Conservation (phyloP, 2,888 invertebrate species). For the Chrysomela aeneicollis region DNA sequence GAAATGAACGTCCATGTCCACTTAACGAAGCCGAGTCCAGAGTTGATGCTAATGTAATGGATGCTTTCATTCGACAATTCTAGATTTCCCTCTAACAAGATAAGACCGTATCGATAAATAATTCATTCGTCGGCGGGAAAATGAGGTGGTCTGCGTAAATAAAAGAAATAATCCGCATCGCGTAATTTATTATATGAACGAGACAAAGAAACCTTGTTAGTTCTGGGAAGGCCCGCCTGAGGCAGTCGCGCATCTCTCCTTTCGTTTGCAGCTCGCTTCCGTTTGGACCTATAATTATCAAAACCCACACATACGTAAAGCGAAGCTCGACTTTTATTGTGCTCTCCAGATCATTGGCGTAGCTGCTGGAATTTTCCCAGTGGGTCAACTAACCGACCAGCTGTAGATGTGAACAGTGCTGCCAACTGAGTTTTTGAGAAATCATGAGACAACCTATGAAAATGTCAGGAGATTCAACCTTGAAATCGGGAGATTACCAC, state of each 20-base stretch:
- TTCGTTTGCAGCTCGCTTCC: slow-evolving; percentile 48
- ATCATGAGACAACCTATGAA: too few species aligned
- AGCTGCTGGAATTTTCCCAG: slow-evolving; percentile 37
- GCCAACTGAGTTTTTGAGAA: too few species aligned
- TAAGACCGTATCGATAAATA: background rate
- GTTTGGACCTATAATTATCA: slow-evolving; percentile 59
- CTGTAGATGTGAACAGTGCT: too few species aligned
- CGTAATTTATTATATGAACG: slow-evolving; percentile 51
- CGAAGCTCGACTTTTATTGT: slow-evolving; percentile 36
- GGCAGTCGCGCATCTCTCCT: slow-evolving; percentile 37
- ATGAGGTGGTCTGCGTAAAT: slow-evolving; percentile 22
- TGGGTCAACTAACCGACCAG: too few species aligned
- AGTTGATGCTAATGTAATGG: background rate
- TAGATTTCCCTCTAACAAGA: background rate
- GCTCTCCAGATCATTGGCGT: too few species aligned
- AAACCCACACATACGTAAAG: slow-evolving; percentile 53
- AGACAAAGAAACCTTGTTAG: slow-evolving; percentile 59
- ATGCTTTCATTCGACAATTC: background rate
- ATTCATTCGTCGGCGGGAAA: background rate
- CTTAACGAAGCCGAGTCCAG: background rate
- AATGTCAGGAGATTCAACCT: too few species aligned
- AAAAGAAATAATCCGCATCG: slow-evolving; percentile 30
- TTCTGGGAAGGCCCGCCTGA: slow-evolving; percentile 55
- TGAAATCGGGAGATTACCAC: too few species aligned
- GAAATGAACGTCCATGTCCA: background rate